Evolutionary conservation across 2,797 vertebrate genomes (phyloP), one percentile per base, ranked within the genome.

Genomic region (Clarias platycephalus): DNA sequence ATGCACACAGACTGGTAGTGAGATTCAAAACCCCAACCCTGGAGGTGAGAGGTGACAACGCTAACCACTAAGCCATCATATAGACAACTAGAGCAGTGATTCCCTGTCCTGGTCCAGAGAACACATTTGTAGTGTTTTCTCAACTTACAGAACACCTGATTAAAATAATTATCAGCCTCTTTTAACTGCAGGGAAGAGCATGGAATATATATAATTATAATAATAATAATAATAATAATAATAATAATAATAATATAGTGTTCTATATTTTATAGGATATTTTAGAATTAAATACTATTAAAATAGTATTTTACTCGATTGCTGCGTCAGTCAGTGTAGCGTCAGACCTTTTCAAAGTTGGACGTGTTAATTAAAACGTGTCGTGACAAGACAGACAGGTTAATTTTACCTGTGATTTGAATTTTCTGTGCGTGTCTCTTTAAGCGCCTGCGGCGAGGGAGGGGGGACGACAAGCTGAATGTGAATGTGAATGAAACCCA

Each of bases 401-500:
- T 44, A 40, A 78, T 78, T 63, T 78, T 57, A 53, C 18, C 53
- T 66, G 40, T 31, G 24, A 37, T 68, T 80, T 31, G 31, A 37
- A 20, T 83, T 37, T 34, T 63, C 37, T 20, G 12, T 66, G n/a
- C 18, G 90, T 93, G 92, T 88, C 90, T 90, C 94, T 95, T 95
- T 94, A 95, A 91, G 88, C 89, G 15, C 72, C 85, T 87, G 76
- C 85, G 63, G 57, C 84, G 87, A 89, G 5, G 89, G 77, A 18
- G 82, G 83, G 86, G 89, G 90, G 86, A 82, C 82, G 80, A 34
- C 26, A 60, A 75, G 82, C 87, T 86, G 81, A 82, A 79, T 66
- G 70, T 78, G 80, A 87, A 82, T 66, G 87, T 95, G 94, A 96
- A 96, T 96, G 94, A 95, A 96, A 93, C 93, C 91, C 90, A 95